Evolutionary conservation across 2,888 invertebrate species (phyloP), one percentile per base, ranked within the genome.

Genomic region (Chouioia cunea): DNA sequence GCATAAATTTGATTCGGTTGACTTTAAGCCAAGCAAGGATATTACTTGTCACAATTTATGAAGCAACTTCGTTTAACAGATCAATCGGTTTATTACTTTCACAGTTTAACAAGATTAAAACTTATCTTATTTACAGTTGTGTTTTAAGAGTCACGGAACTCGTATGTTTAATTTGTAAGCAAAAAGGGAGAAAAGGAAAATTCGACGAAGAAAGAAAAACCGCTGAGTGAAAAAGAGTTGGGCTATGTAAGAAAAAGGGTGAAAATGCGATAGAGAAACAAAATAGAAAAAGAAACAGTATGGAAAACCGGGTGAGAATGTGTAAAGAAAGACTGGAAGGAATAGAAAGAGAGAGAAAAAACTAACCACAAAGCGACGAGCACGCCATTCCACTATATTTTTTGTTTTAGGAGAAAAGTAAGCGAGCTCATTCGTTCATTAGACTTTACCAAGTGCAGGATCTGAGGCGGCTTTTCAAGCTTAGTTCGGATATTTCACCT

Each of bases 301-400:
- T 47, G 65, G 47, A 59, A 56, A 36, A 36, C 36, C 36, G 36
- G 12, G 36, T 36, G 36, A 36, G 10, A 36, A 36, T 36, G 36
- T 36, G 36, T 36, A 36, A 36, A 36, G 36, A 36, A 36, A 36
- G 36, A 6, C 36, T 36, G 6, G 10, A 36, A 36, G 36, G 12
- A 36, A 36, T 36, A 36, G 52, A 15, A 59, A 68, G 64, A 64
- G 72, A 66, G 73, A 66, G 75, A 43, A 58, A 74, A 76, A 78
- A 80, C 79, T 77, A 78, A 79, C 79, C 77, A 77, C 78, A 79
- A 80, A 81, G 78, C 76, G 77, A 77, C 75, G 77, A 73, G 75
- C 70, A 18, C 16, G 4, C 15, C 4, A 66, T 15, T 52, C 43
- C 44, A 6, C 52, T 58, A 27, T 52, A 36, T 63, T 60, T 58